Conservation (phyloP, 2,888 invertebrate genomes). For the Eupithecia subfuscata region DNA sequence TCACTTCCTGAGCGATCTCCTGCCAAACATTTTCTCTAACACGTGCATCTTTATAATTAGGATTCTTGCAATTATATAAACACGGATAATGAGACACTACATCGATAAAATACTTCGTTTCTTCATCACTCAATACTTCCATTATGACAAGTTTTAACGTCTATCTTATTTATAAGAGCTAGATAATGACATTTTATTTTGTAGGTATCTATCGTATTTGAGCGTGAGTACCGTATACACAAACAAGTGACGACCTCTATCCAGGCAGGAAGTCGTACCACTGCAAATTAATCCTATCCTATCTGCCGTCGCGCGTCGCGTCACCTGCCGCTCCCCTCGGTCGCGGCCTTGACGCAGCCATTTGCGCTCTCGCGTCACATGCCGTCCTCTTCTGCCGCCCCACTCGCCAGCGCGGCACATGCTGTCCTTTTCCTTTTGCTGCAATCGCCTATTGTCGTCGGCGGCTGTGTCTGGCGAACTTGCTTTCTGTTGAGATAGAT, state of each 20-base stretch:
- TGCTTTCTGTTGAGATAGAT: neutral
- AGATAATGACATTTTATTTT: no score
- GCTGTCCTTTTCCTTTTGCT: neutral
- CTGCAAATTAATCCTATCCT: neutral
- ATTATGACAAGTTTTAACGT: neutral
- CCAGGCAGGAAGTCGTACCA: neutral
- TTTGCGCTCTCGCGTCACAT: neutral
- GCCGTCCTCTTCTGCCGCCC: neutral
- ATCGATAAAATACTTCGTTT: neutral
- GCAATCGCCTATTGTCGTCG: neutral
- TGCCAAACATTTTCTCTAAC: neutral
- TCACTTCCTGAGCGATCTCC: neutral
- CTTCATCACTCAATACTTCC: neutral
- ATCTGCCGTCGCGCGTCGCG: slow-evolving; percentile 5
- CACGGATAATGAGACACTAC: neutral
- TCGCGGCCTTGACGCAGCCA: neutral
- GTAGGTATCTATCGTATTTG: no score
- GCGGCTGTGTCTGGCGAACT: neutral
- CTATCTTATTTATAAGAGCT: neutral
- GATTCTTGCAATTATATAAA: neutral
- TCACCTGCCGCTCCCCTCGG: neutral
- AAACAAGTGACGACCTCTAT: neutral
- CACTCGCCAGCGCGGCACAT: neutral
- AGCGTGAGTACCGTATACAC: neutral
- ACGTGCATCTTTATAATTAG: neutral